These are phyloP conservation scores for Acronicta alni DNA, from an alignment of 2,888 invertebrate genomes.

Conservation along the genomic window DNA sequence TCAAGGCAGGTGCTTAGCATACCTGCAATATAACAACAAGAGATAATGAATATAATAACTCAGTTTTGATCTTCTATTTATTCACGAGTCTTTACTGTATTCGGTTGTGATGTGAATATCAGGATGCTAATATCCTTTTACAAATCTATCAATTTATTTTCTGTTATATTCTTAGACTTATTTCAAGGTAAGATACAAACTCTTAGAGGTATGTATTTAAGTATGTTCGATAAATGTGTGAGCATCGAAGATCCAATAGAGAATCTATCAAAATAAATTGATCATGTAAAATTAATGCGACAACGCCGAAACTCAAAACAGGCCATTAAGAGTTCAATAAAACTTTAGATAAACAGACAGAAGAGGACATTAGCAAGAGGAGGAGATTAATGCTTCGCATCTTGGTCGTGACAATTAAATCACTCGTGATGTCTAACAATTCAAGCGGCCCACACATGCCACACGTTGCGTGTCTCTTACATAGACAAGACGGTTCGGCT, in stretches of 20 bases:
- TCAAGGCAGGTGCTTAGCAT: constrained; percentile 50
- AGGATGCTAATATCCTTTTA: not conserved
- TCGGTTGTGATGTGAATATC: not conserved
- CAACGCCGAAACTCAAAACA: constrained; percentile 25
- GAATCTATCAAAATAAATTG: constrained; percentile 10
- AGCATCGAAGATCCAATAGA: not conserved
- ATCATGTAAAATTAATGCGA: constrained; percentile 25
- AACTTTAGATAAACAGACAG: constrained; percentile 56
- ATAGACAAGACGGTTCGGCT: constrained; percentile 78
- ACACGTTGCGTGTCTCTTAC: constrained; percentile 74
- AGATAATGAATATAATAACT: constrained; percentile 21
- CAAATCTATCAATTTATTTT: too few relatives aligned
- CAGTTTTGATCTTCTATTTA: constrained; percentile 27
- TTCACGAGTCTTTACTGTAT: constrained; percentile 8
- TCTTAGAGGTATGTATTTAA: too few relatives aligned
- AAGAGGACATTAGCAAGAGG: constrained; percentile 58
- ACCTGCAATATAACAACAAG: constrained; percentile 34
- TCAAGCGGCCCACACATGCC: constrained; percentile 77
- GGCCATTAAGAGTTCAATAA: constrained; percentile 44
- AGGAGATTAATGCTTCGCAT: constrained; percentile 73
- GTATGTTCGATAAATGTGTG: not conserved
- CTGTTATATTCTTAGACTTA: too few relatives aligned
- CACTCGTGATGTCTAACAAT: constrained; percentile 79
- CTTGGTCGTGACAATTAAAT: constrained; percentile 81
- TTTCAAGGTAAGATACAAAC: too few relatives aligned